Evolutionary conservation across 2,888 invertebrate genomes (phyloP), one percentile per base, ranked within the genome.

Genomic region (Bhutanitis thaidina): DNA sequence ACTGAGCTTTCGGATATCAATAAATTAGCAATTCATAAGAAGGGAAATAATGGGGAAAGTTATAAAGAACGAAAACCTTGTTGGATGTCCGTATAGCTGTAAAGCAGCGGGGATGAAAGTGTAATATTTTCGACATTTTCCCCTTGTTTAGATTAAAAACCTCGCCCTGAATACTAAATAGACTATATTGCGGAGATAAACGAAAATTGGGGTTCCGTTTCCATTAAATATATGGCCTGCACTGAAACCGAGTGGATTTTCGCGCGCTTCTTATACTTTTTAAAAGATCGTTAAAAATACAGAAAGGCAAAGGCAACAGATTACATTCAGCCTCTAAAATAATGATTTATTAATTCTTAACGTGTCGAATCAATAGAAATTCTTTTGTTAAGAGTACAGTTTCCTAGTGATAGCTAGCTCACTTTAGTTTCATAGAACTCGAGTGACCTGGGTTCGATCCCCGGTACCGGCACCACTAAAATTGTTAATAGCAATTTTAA

Each of bases 141-240:
- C 43, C 43, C 20, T 40, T 50, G 47, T 49, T 56, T 52, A 49
- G 49, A 56, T 56, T 53, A 53, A 53, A 53, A 46, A 41, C 9
- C 39, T 34, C 49, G 45, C 46, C 30, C 32, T 49, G 56, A 53
- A 56, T 56, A 53, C 53, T 53, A 56, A 56, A 34, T 44, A 49
- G 38, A 13, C 14, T 30, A 29, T 43, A 43, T 43, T 7, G 27
- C 30, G 5, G 43, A 43, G 36, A 49, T 49, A 49, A 49, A 48
- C 40, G 40, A 41, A 41, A 35, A 41, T 41, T 48, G 35, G 12
- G 35, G 40, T 15, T 34, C 12, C 13, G n/a, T 40, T 25, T 30
- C 47, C 45, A 12, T 45, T 45, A 40, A 34, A 40, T 40, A 34
- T 34, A 40, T 35, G 34, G 16, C 25, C 34, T 8, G 27, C 37